Conservation (phyloP, 2,113 vertebrate genomes). For the Struthidea cinerea region DNA sequence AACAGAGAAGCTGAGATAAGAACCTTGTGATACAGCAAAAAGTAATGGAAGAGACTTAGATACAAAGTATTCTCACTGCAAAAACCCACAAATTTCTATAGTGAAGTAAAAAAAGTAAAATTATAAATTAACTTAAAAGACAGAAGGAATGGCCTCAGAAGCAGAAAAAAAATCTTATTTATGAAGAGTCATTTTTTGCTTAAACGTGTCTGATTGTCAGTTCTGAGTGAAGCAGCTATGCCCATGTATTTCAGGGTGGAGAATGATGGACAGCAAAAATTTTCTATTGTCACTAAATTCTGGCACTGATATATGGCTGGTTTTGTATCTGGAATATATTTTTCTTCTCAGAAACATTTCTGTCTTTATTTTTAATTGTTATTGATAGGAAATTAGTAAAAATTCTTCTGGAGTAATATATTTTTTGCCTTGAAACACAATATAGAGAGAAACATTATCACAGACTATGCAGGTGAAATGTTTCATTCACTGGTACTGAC, state of each 20-base stretch:
- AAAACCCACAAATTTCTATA: neutral
- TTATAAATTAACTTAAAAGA: neutral
- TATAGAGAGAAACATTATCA: neutral
- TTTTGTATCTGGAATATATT: neutral
- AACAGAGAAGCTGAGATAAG: slow-evolving; percentile 43
- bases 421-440: neutral
- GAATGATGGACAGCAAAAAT: neutral
- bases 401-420: neutral
- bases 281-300: neutral
- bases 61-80: neutral
- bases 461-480: neutral
- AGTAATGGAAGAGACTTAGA: neutral
- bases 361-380: neutral
- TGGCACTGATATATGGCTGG: neutral
- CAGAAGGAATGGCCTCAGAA: neutral
- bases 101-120: neutral
- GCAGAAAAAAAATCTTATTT: neutral
- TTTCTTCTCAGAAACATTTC: neutral
- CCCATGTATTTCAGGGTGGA: neutral
- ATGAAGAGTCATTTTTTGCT: neutral
- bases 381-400: neutral
- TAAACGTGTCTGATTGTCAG: neutral
- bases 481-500: neutral
- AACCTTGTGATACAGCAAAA: neutral
- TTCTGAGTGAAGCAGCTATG: neutral